Evolutionary conservation across 1,140 invertebrate species (phyloP), one percentile per base, ranked within the genome.

Genomic region (Eupristina koningsbergeri): DNA sequence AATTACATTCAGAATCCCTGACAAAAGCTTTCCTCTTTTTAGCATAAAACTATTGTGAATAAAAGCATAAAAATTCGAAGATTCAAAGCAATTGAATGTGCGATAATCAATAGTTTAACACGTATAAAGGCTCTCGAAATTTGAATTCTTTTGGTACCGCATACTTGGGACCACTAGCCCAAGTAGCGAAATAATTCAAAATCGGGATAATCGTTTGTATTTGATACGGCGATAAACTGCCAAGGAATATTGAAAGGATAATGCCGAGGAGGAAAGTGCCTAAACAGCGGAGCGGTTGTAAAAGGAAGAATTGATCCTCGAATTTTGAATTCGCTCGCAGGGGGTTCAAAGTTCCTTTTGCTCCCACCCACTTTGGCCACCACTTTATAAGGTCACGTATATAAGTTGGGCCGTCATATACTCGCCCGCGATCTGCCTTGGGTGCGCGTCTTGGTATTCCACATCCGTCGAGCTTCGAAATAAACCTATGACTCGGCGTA

Each of bases 291-390:
- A 15, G 15, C 13, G 53, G 22, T 3, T 58, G 9, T 6, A 58
- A 9, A 58, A 6, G 22, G 22, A 58, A 6, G 22, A 26, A 58
- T 58, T 22, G 53, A 58, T 58, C 2, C 3, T 22, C n/a, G n/a
- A n/a, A n/a, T 58, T 58, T 22, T 22, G 3, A 58, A 58, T 58
- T 58, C 26, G 22, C 26, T 3, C 5, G 22, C 53, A 19, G 9
- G 3, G 22, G 26, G 3, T 58, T 58, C 19, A 26, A 26, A 45
- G 19, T 26, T 45, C 45, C 45, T 45, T 50, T 26, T n/a, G 11
- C 73, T 31, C 47, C 13, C 36, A 69, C 63, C 69, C 63, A 80
- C 64, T 53, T 80, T 22, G 31, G 50, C 69, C 50, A 26, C 41
- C 36, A 8, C 36, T 78, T 58, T 45, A 45, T 63, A 47, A 64